Conservation (phyloP, 2,888 invertebrate genomes). For the Athalia cordata region DNA sequence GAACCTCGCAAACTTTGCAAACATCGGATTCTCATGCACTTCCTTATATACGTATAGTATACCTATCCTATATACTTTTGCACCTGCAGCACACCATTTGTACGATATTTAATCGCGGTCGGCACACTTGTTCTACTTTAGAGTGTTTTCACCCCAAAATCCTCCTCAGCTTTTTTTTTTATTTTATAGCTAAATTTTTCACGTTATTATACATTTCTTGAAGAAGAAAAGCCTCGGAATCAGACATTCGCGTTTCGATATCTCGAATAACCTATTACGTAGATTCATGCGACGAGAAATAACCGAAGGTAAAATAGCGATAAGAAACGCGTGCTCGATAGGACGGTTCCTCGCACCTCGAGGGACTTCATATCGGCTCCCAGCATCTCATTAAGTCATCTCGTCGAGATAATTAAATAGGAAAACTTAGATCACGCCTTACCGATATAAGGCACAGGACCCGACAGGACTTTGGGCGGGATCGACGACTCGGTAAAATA, state of each 20-base stretch:
- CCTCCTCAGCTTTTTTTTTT: neutral
- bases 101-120: too few species aligned
- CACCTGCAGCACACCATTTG: too few species aligned
- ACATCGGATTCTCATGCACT: conserved; percentile 7
- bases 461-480: neutral
- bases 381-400: conserved; percentile 44
- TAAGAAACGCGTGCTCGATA: conserved; percentile 43
- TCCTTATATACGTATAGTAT: conserved; percentile 26
- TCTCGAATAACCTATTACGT: neutral
- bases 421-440: conserved; percentile 42
- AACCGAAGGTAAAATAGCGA: conserved; percentile 19
- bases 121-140: too few species aligned
- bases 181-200: neutral
- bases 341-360: conserved; percentile 39
- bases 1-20: conserved; percentile 3
- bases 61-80: too few species aligned
- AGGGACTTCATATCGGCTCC: conserved; percentile 30
- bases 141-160: too few species aligned
- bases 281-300: conserved; percentile 14
- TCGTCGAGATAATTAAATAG: conserved; percentile 44
- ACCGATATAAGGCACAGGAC: conserved; percentile 18
- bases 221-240: conserved; percentile 3
- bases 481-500: conserved; percentile 28
- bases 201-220: neutral
- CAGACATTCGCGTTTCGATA: conserved; percentile 1